A percentile compares a stretch with the other conserved stretches of the same genome.
phyloP scores from a whole-genome alignment of 2,797 vertebrate species.

The Ctenopoma multispine region DNA sequence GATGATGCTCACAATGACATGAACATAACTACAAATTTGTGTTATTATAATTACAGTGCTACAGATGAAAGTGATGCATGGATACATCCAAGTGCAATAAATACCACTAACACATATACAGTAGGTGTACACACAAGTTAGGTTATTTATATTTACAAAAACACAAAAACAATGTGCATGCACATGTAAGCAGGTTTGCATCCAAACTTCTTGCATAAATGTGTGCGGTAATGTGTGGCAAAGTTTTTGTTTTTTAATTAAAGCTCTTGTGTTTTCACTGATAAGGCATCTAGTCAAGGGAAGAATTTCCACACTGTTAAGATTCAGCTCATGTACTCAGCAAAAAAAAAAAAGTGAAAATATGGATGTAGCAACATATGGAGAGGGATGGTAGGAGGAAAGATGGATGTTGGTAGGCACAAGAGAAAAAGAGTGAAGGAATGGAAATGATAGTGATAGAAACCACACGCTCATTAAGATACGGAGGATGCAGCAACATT shows the following conservation, averaged over 20 bases:
- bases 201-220: slow-evolving; percentile 51
- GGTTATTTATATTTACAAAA: neutral
- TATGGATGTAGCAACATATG: slow-evolving; percentile 44
- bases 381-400: slow-evolving; percentile 22
- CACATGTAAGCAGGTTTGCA: neutral
- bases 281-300: slow-evolving; percentile 71
- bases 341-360: slow-evolving; percentile 29
- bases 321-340: slow-evolving; percentile 49
- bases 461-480: neutral
- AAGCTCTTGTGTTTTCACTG: slow-evolving; percentile 70
- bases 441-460: neutral
- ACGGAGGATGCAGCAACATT: neutral
- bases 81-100: neutral
- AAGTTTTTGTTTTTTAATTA: slow-evolving; percentile 75
- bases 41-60: slow-evolving; percentile 58
- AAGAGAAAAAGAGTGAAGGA: slow-evolving; percentile 9
- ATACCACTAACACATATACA: neutral
- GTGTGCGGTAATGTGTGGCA: slow-evolving; percentile 65
- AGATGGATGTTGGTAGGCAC: slow-evolving; percentile 12
- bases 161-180: neutral
- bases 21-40: slow-evolving; percentile 55
- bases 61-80: slow-evolving; percentile 35
- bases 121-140: neutral
- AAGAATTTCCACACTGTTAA: slow-evolving; percentile 55
- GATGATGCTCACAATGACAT: slow-evolving; percentile 33